Evolutionary conservation across 1,140 invertebrate species (phyloP).

Genomic region (Anastrepha ludens): DNA sequence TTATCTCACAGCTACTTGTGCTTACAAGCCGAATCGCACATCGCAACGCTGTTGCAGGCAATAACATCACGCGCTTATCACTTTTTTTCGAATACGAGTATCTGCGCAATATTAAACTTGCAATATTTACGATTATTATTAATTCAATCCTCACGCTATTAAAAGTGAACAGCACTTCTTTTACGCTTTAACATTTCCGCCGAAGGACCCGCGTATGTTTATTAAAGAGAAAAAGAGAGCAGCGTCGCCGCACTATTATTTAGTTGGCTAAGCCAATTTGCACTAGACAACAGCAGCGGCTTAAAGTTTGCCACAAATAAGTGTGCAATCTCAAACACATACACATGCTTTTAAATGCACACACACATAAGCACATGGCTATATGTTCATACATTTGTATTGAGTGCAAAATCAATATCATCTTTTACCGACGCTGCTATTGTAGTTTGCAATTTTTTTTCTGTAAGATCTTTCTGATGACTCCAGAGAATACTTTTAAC

Average conservation of each 20-base stretch:
- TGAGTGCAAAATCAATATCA: conserved; percentile 28
- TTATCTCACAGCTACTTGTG: neutral
- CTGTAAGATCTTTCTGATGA: conserved; percentile 10
- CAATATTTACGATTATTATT: conserved; percentile 53
- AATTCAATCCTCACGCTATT: conserved; percentile 50
- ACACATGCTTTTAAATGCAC: neutral
- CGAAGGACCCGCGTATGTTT: neutral
- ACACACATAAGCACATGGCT: neutral
- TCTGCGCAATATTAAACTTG: neutral
- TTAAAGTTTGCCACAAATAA: conserved; percentile 10
- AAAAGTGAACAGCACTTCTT: conserved; percentile 31
- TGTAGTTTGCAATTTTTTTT: neutral
- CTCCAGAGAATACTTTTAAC: conserved; percentile 52
- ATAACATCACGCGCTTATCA: conserved; percentile 51
- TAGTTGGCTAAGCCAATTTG: conserved; percentile 44
- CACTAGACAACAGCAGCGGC: neutral
- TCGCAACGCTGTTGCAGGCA: neutral
- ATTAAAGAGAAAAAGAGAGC: neutral
- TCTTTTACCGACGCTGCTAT: conserved; percentile 10
- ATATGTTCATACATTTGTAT: neutral
- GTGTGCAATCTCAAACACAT: neutral
- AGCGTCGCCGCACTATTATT: conserved; percentile 5
- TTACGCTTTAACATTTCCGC: neutral
- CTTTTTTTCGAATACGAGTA: conserved; percentile 1
- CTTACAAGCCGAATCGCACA: neutral